phyloP scores from a whole-genome alignment of 2,113 vertebrate species.

The Chunga burmeisteri region DNA sequence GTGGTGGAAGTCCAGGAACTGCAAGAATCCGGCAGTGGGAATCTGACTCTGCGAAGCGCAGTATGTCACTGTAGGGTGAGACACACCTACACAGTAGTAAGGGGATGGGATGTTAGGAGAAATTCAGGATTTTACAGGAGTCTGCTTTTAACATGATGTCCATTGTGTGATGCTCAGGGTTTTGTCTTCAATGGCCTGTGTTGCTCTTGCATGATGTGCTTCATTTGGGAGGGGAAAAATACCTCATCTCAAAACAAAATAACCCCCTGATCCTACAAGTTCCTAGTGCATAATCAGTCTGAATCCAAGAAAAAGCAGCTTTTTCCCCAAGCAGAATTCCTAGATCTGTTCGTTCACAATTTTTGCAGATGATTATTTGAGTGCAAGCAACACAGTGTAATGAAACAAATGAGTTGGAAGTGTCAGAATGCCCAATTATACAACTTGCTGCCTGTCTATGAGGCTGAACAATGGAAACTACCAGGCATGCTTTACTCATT shows the following conservation, averaged over 20 bases:
- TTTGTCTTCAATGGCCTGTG: neutral
- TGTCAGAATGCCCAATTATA: slow-evolving; percentile 76
- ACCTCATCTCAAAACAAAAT: neutral
- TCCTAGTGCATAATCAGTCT: neutral
- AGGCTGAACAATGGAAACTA: slow-evolving; percentile 69
- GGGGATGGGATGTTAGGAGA: neutral
- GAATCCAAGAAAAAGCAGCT: neutral
- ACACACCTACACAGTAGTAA: neutral
- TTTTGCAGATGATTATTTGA: slow-evolving; percentile 73
- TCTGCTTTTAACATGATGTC: neutral
- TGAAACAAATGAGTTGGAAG: slow-evolving; percentile 77
- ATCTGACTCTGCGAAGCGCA: neutral
- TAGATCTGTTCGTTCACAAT: slow-evolving; percentile 21
- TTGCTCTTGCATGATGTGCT: neutral
- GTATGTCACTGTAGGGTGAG: neutral
- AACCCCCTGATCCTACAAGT: neutral
- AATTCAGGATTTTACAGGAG: neutral
- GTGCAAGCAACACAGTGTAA: slow-evolving; percentile 57
- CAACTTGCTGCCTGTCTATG: slow-evolving; percentile 70
- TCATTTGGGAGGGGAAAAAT: neutral
- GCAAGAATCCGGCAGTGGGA: neutral
- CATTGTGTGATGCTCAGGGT: neutral
- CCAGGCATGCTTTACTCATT: slow-evolving; percentile 68
- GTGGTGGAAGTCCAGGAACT: neutral
- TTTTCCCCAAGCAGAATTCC: slow-evolving; percentile 13